Evolutionary conservation across 2,113 vertebrate species (phyloP).

Genomic region (Macquaria ambigua): DNA sequence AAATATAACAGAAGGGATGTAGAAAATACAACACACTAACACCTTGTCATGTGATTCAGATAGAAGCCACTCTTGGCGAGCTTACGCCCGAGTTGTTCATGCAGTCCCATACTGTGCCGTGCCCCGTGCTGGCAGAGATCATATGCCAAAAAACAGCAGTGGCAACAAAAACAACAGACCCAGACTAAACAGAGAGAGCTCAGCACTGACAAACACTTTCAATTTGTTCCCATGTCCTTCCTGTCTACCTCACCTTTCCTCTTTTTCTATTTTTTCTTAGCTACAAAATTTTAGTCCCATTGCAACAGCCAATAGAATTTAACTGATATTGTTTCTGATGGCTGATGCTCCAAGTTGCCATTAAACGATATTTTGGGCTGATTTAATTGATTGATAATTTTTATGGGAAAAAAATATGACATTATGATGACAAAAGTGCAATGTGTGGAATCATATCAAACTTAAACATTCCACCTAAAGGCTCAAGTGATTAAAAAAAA

Average conservation of each 20-base stretch:
- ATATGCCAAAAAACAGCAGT: constrained; percentile 56
- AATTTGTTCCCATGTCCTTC: neutral
- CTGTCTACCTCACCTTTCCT: neutral
- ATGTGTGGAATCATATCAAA: neutral
- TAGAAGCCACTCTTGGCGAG: constrained; percentile 20
- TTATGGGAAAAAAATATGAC: neutral
- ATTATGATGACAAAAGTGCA: neutral
- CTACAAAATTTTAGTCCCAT: neutral
- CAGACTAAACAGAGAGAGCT: constrained; percentile 36
- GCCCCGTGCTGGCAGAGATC: constrained; percentile 24
- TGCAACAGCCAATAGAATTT: neutral
- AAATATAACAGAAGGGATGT: neutral
- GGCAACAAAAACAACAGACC: constrained; percentile 45
- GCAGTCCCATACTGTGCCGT: constrained; percentile 29
- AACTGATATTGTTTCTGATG: neutral
- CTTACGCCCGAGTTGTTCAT: constrained; percentile 26
- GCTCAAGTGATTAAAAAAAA: neutral
- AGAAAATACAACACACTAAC: neutral
- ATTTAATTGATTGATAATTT: neutral
- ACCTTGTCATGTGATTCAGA: constrained; percentile 26
- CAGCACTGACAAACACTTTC: constrained; percentile 9
- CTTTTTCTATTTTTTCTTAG: neutral
- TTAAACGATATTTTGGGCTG: neutral
- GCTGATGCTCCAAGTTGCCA: neutral
- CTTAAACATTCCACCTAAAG: neutral